Base-by-base conservation (phyloP, 2,797 vertebrate species). In the Pantherophis alleghaniensis region DNA sequence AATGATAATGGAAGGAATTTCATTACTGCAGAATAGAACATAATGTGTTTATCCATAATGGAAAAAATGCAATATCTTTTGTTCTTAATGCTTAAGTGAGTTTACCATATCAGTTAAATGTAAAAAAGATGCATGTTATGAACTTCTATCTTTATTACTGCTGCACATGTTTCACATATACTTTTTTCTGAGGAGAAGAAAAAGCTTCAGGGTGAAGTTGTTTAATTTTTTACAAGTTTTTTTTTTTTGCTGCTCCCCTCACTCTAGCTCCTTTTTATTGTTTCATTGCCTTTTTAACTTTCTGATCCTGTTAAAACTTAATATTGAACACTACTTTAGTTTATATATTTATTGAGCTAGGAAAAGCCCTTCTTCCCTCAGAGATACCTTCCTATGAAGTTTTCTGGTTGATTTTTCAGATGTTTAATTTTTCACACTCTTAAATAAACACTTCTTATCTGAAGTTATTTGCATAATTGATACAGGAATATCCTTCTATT, bases 91-190 rank as follows among this genome's bases (percentile, higher is more conserved):
- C 94, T 94, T 93, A 0, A 5, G 47, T 96, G 95, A 96, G 94
- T 97, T 97, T 0, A 94, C 92, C 91, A 69, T 37, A 28, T 96
- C 95, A 96, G 92, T 63, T n/a, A 92, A 96, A 94, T 96, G 96
- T 93, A 93, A 96, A 47, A 94, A 92, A 95, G 93, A 96, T 93
- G 61, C 93, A 37, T 93, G 94, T 92, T 94, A 88, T 10, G 2
- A 94, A 61, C 56, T 61, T 91, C 91, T 94, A 79, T 95, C 95
- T 95, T 94, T 94, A 95, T 96, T 96, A 94, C 92, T 42, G 1
- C 63, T 66, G 94, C 88, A 55, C 60, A 59, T 94, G 32, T 60
- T 89, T 61, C 10, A 94, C 59, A 83, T 51, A 47, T 55, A 7
- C 91, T 96, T 90, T 94, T 91, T 94, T 51, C 57, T 93, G 93